phyloP scores from a whole-genome alignment of 2,888 invertebrate genomes.

The Drosophila mimica region DNA sequence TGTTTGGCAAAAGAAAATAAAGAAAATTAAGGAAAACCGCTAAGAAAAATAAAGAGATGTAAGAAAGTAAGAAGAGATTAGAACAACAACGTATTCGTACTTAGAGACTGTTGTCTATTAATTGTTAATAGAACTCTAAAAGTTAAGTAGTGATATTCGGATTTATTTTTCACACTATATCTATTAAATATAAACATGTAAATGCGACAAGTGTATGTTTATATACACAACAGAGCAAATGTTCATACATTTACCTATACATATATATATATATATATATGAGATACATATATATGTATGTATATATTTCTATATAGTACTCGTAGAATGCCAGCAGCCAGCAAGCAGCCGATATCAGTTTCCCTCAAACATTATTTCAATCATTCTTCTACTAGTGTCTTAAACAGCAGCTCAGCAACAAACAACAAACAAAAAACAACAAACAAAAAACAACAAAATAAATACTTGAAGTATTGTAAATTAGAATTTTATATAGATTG shows the following conservation, averaged over 20 bases:
- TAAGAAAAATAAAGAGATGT: background rate
- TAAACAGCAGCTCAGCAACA: slow-evolving; percentile 60
- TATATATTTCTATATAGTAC: slow-evolving; percentile 58
- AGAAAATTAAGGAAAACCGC: background rate
- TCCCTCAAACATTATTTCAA: slow-evolving; percentile 45
- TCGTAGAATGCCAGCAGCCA: slow-evolving; percentile 58
- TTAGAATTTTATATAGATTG: slow-evolving; percentile 69
- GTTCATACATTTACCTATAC: slow-evolving; percentile 3
- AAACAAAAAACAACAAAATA: slow-evolving; percentile 12
- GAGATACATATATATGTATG: background rate
- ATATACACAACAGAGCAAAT: slow-evolving; percentile 30
- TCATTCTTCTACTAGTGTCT: slow-evolving; percentile 73
- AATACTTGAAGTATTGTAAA: slow-evolving; percentile 73
- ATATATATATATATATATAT: slow-evolving; percentile 30
- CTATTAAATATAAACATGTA: slow-evolving; percentile 37
- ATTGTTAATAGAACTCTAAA: slow-evolving; percentile 78
- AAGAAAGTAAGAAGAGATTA: slow-evolving; percentile 27
- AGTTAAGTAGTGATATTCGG: slow-evolving; percentile 80
- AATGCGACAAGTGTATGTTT: slow-evolving; percentile 44
- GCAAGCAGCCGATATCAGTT: slow-evolving; percentile 43
- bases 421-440: slow-evolving; percentile 7
- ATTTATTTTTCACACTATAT: slow-evolving; percentile 76
- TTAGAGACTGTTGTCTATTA: slow-evolving; percentile 81
- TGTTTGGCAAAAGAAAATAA: slow-evolving; percentile 1
- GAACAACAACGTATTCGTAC: slow-evolving; percentile 80